Percentiles rank a stretch among this genome's conserved stretches.
phyloP scores from a whole-genome alignment of 2,888 invertebrate genomes.

The Apamea epomidion region DNA sequence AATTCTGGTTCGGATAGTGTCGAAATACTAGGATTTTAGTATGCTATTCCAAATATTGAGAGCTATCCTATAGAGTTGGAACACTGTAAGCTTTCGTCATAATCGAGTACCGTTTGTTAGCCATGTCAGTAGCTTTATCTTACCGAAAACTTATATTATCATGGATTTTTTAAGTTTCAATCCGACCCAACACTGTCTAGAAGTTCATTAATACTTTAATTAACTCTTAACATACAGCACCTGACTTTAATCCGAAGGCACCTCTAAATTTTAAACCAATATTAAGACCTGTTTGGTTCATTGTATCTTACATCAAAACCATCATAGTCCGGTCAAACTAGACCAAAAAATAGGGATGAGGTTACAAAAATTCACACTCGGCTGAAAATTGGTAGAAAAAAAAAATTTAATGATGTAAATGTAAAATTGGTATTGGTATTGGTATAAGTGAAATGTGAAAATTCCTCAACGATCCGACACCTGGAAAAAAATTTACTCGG shows the following conservation, averaged over 20 bases:
- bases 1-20: constrained; percentile 13
- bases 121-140: background rate
- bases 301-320: background rate
- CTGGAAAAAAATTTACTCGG: too few species aligned
- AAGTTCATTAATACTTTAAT: constrained; percentile 36
- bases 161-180: constrained; percentile 18
- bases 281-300: background rate
- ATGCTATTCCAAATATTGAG: background rate
- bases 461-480: too few species aligned
- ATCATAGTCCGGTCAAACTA: background rate
- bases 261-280: constrained; percentile 21
- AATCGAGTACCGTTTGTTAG: background rate
- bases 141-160: background rate
- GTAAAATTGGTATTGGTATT: too few species aligned
- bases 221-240: constrained; percentile 3
- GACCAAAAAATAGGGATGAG: too few species aligned
- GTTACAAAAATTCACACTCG: too few species aligned
- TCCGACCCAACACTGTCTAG: background rate
- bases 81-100: background rate
- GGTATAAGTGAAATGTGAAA: too few species aligned
- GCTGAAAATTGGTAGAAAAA: too few species aligned
- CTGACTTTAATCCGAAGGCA: background rate
- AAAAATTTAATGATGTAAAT: too few species aligned
- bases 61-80: background rate
- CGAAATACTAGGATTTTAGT: background rate